Evolutionary conservation across 2,797 vertebrate genomes (phyloP).

Genomic region (Hoplostethus atlanticus): DNA sequence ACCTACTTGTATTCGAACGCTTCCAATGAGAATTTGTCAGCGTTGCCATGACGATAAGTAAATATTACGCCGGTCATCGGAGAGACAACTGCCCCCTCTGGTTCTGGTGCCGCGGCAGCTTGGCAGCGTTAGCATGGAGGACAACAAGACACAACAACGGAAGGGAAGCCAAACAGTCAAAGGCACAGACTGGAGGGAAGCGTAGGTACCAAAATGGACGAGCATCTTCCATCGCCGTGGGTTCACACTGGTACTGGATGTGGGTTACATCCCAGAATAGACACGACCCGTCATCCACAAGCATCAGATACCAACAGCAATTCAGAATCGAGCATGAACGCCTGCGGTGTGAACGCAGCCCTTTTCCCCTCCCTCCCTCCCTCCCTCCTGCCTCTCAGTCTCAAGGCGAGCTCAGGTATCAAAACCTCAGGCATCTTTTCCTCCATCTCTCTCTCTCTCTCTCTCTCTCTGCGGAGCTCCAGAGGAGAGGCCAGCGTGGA

Average conservation of each 20-base stretch:
- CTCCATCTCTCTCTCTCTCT: neutral
- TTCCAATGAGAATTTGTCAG: too few species aligned
- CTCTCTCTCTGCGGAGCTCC: conserved; percentile 28
- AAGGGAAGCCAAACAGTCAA: conserved; percentile 37
- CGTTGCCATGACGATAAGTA: too few species aligned
- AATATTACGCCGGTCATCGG: too few species aligned
- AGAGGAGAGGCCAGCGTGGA: conserved; percentile 73
- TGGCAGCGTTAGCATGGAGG: conserved; percentile 1
- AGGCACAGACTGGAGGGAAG: neutral
- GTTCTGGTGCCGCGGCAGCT: too few species aligned
- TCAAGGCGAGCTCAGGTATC: conserved; percentile 62
- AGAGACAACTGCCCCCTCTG: too few species aligned
- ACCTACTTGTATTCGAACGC: too few species aligned
- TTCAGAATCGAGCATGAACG: conserved; percentile 35
- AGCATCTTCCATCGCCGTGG: too few species aligned
- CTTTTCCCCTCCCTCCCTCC: conserved; percentile 4
- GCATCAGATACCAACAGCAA: conserved; percentile 43
- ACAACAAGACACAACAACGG: conserved; percentile 29
- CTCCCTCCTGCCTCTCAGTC: conserved; percentile 27
- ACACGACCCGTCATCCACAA: conserved; percentile 16
- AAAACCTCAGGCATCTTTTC: conserved; percentile 61
- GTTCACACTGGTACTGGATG: too few species aligned
- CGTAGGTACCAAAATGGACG: neutral
- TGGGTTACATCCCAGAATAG: conserved; percentile 12
- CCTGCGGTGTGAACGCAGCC: conserved; percentile 7